phyloP scores from a whole-genome alignment of 2,888 invertebrate genomes.

The Belgica antarctica region DNA sequence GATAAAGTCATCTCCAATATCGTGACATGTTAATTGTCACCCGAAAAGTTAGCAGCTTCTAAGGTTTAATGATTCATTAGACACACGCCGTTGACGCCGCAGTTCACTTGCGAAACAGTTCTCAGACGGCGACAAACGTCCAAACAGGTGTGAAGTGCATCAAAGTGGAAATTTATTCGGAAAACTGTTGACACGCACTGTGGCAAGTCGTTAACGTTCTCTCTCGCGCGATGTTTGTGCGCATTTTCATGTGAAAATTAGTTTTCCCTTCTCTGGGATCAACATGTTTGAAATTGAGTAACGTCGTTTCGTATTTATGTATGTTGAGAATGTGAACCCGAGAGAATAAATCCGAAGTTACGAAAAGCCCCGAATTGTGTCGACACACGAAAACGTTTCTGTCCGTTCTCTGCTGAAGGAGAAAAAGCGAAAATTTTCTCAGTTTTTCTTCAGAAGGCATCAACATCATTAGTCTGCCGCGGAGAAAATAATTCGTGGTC shows the following conservation, averaged over 20 bases:
- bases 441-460: slow-evolving; percentile 38
- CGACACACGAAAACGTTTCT: neutral
- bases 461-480: slow-evolving; percentile 14
- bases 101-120: neutral
- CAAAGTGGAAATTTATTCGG: no score
- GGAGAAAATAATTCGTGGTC: neutral
- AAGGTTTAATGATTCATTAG: neutral
- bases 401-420: slow-evolving; percentile 6
- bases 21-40: neutral
- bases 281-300: slow-evolving; percentile 43
- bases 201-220: neutral
- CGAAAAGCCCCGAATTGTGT: slow-evolving; percentile 28
- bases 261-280: slow-evolving; percentile 34
- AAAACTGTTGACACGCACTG: no score
- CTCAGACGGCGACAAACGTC: neutral
- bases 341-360: slow-evolving; percentile 36
- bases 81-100: neutral
- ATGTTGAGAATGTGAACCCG: slow-evolving; percentile 3
- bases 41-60: neutral
- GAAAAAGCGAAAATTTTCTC: slow-evolving; percentile 32
- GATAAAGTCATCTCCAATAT: neutral
- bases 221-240: slow-evolving; percentile 3
- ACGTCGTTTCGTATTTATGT: neutral
- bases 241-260: slow-evolving; percentile 33
- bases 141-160: neutral